These are phyloP conservation scores for Chrysaora quinquecirrha DNA, from an alignment of 30 jellyfish, hydroid and myxozoan species.

Conservation along the genomic window DNA sequence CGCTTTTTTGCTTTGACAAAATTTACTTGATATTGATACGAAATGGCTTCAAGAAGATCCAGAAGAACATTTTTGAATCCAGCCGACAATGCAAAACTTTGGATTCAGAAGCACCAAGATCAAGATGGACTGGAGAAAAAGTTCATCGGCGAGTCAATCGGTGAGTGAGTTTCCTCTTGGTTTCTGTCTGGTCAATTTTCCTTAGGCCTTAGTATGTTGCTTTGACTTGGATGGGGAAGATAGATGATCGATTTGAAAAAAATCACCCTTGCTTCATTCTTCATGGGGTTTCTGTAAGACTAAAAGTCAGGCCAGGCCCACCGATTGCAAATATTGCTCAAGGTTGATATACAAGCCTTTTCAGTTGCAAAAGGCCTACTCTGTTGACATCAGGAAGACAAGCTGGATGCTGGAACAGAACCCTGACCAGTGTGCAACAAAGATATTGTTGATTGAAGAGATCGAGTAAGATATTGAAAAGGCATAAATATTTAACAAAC, in stretches of 20 bases:
- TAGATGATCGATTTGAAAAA: neutral
- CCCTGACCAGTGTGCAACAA: too few relatives aligned
- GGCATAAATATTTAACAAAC: neutral
- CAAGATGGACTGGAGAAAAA: neutral
- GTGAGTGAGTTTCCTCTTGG: neutral
- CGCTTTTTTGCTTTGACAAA: neutral
- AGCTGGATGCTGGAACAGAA: too few relatives aligned
- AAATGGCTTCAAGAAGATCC: neutral
- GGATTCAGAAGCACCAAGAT: neutral
- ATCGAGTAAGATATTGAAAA: neutral
- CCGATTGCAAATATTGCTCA: neutral
- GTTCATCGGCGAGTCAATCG: neutral
- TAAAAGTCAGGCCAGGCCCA: neutral
- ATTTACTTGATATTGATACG: neutral
- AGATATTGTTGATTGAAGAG: neutral
- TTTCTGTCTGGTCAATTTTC: neutral
- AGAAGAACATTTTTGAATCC: neutral
- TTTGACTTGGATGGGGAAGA: constrained; percentile 1
- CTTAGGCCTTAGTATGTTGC: constrained; percentile 1
- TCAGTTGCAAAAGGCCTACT: too few relatives aligned
- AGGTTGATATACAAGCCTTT: too few relatives aligned
- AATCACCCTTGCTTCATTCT: neutral
- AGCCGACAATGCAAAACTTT: neutral
- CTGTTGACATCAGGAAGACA: too few relatives aligned
- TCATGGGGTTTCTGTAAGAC: neutral